phyloP scores from a whole-genome alignment of 2,113 vertebrate genomes.

The Hymenochirus boettgeri region DNA sequence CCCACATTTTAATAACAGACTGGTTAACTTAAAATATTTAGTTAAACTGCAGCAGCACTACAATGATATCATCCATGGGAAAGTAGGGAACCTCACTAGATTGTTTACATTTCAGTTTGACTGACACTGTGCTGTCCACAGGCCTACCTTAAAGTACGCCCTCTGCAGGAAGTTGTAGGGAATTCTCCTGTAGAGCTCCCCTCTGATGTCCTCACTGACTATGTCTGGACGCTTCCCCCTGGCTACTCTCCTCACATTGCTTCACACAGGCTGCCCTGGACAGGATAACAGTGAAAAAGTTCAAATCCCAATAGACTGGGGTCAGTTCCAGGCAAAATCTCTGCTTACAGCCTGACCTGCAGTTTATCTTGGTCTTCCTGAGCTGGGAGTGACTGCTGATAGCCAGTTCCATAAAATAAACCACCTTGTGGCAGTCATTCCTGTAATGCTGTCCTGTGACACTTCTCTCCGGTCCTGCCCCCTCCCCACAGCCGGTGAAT shows the following conservation, averaged over 20 bases:
- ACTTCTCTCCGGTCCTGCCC: too few species aligned
- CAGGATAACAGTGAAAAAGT: constrained; percentile 69
- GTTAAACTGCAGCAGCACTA: too few species aligned
- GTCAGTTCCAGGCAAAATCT: constrained; percentile 57
- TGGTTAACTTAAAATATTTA: too few species aligned
- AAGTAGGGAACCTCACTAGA: too few species aligned
- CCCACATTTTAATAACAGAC: too few species aligned
- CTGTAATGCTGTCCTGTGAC: constrained; percentile 74
- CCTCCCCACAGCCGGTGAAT: too few species aligned
- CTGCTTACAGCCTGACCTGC: constrained; percentile 71
- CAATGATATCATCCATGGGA: too few species aligned
- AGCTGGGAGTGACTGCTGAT: constrained; percentile 69
- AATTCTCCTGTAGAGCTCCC: constrained; percentile 85
- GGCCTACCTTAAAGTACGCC: constrained; percentile 85
- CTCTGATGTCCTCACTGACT: constrained; percentile 78
- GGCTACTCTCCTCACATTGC: constrained; percentile 61
- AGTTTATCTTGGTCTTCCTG: constrained; percentile 63
- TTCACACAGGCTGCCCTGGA: constrained; percentile 72
- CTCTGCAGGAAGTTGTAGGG: constrained; percentile 95
- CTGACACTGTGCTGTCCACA: too few species aligned
- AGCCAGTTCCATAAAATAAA: constrained; percentile 75
- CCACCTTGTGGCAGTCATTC: constrained; percentile 67
- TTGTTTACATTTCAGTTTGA: too few species aligned
- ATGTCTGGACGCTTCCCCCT: constrained; percentile 70
- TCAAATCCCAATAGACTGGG: constrained; percentile 55